Percentiles rank a stretch among this genome's conserved stretches.
phyloP scores from a whole-genome alignment of 1,140 invertebrate species.

The Zaprionus kolodkinae region DNA sequence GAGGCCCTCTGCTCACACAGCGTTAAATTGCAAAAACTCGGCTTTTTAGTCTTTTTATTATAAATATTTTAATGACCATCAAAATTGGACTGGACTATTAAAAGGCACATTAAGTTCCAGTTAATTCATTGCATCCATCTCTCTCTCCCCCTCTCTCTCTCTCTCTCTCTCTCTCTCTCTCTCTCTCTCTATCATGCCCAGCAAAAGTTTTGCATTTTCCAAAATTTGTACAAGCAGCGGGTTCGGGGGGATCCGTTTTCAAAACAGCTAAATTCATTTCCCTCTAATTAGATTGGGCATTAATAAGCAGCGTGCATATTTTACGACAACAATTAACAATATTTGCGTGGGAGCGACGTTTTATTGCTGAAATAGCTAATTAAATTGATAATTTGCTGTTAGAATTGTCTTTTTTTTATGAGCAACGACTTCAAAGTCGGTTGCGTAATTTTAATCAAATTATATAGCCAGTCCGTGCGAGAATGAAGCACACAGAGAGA shows the following conservation, averaged over 20 bases:
- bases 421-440: conserved; percentile 25
- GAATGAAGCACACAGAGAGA: background rate
- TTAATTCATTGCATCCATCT: conserved; percentile 46
- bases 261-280: conserved; percentile 26
- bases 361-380: conserved; percentile 28
- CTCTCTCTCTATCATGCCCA: background rate
- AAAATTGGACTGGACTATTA: conserved; percentile 53
- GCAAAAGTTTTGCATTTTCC: background rate
- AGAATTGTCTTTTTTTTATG: conserved; percentile 7
- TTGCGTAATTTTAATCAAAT: conserved; percentile 57
- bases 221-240: background rate
- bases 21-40: conserved; percentile 77
- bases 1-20: conserved; percentile 63
- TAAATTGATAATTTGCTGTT: conserved; percentile 32
- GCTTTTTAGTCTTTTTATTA: conserved; percentile 43
- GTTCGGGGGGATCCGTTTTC: background rate
- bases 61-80: conserved; percentile 72
- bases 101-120: conserved; percentile 24
- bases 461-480: conserved; percentile 36
- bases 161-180: background rate
- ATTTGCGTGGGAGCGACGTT: conserved; percentile 6
- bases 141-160: background rate
- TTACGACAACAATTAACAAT: conserved; percentile 37
- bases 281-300: conserved; percentile 27
- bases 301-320: conserved; percentile 36